Conservation (phyloP, 2,888 invertebrate genomes). For the Carterocephalus palaemon region DNA sequence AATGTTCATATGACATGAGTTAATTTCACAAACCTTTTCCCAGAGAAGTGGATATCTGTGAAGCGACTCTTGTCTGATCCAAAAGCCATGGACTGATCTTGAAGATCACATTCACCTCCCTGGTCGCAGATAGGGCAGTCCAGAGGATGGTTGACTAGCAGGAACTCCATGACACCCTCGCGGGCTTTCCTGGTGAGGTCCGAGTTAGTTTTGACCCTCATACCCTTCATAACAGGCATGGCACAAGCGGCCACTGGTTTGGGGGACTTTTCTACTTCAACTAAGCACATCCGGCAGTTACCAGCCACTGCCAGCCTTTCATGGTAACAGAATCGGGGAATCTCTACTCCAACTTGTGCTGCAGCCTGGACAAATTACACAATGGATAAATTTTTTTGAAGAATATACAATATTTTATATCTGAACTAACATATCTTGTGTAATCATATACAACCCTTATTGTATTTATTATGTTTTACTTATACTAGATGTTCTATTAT, state of each 20-base stretch:
- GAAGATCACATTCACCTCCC: conserved; percentile 94
- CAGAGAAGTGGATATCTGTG: conserved; percentile 92
- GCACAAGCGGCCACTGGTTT: conserved; percentile 99
- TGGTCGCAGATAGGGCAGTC: conserved; percentile 99
- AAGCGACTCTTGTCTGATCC: conserved; percentile 96
- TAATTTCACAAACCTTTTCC: conserved; percentile 87
- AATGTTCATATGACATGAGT: too few species aligned
- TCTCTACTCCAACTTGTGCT: conserved; percentile 96
- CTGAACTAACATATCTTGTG: too few species aligned
- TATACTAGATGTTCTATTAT: too few species aligned
- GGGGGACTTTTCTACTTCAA: conserved; percentile 98
- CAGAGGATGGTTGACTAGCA: conserved; percentile 98
- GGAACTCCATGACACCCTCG: conserved; percentile 98
- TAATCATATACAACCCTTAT: too few species aligned
- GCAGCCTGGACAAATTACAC: too few species aligned
- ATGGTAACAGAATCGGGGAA: conserved; percentile 99
- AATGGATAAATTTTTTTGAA: too few species aligned
- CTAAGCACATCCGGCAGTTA: conserved; percentile 99
- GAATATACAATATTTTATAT: too few species aligned
- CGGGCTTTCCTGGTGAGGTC: conserved; percentile 89
- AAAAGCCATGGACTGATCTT: conserved; percentile 99
- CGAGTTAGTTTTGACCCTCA: conserved; percentile 98
- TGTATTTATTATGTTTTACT: too few species aligned
- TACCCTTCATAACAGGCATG: conserved; percentile 99
- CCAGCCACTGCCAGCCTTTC: conserved; percentile 98